Percentiles rank a stretch among this genome's conserved stretches.
Evolutionary conservation across 2,888 invertebrate genomes (phyloP).

Genomic region (Xestia xanthographa): DNA sequence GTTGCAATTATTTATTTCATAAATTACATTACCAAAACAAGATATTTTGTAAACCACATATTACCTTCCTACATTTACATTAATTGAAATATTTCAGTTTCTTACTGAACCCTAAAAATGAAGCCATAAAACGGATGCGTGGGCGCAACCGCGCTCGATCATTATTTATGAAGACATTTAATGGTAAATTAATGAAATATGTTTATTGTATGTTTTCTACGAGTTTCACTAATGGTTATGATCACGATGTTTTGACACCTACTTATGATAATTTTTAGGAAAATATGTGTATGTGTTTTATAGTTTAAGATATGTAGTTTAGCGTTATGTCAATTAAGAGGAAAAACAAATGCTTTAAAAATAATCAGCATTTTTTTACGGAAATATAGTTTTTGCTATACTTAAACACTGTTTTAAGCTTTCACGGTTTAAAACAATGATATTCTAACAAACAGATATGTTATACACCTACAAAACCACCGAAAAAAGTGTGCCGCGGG

Average conservation of each 20-base stretch:
- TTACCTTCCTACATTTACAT: background rate
- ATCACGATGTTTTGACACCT: conserved; percentile 77
- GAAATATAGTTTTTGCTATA: background rate
- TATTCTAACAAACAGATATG: too few species aligned
- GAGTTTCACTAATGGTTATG: conserved; percentile 75
- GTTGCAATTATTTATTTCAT: background rate
- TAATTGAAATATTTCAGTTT: background rate
- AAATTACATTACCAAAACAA: background rate
- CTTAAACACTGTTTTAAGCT: too few species aligned
- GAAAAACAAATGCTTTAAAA: background rate
- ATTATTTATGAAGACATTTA: conserved; percentile 80
- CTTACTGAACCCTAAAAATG: conserved; percentile 54
- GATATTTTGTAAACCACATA: background rate
- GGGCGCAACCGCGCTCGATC: conserved; percentile 72
- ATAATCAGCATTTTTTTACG: background rate
- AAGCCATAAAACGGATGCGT: conserved; percentile 71
- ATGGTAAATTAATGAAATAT: conserved; percentile 71
- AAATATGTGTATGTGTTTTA: conserved; percentile 29
- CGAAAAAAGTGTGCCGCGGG: too few species aligned
- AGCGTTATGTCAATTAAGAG: background rate
- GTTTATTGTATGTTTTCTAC: conserved; percentile 73
- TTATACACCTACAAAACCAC: too few species aligned
- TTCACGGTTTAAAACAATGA: too few species aligned
- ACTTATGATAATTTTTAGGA: conserved; percentile 71
- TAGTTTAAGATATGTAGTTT: conserved; percentile 38